Evolutionary conservation across 2,888 invertebrate species (phyloP).

Genomic region (Cantharis rustica): DNA sequence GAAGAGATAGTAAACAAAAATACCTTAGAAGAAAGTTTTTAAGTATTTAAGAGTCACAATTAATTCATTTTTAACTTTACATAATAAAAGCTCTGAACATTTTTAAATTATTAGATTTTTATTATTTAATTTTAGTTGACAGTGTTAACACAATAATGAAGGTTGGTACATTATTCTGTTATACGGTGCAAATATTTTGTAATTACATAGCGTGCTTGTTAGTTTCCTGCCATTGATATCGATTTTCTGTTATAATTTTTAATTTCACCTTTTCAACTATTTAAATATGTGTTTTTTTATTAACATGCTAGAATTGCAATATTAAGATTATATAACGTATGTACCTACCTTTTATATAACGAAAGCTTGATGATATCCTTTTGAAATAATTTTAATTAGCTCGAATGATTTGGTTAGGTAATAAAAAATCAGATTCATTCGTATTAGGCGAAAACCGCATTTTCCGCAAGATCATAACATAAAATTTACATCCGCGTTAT

Average conservation of each 20-base stretch:
- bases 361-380: not conserved
- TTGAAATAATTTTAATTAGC: not conserved
- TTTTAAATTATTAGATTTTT: not conserved
- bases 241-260: not conserved
- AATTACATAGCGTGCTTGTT: not conserved
- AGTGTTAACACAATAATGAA: not conserved
- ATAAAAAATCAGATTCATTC: no score
- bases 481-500: no score
- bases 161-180: not conserved
- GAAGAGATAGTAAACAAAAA: not conserved
- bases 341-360: no score
- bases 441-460: no score
- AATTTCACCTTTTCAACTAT: not conserved
- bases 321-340: no score
- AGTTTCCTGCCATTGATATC: not conserved
- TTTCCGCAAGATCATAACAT: no score
- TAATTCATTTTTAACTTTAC: not conserved
- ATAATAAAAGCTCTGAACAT: not conserved
- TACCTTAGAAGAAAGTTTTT: not conserved
- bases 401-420: not conserved
- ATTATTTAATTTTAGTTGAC: not conserved
- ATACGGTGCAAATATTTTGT: not conserved
- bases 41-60: not conserved
- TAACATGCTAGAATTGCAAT: not conserved
- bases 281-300: not conserved